Evolutionary conservation across 1,140 invertebrate species (phyloP).

Genomic region (Drosophila funebris): DNA sequence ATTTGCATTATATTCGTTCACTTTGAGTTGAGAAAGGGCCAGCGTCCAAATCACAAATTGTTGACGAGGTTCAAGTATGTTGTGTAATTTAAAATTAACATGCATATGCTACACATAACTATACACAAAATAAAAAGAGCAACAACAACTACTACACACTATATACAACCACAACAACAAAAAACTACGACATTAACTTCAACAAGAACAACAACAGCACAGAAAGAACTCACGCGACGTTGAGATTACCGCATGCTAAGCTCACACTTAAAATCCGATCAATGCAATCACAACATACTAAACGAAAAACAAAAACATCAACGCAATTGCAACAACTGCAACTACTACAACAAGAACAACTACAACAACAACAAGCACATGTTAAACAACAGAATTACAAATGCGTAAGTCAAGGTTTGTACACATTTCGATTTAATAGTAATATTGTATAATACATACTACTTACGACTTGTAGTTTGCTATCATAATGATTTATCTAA

Average conservation of each 20-base stretch:
- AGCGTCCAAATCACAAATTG: conserved; percentile 21
- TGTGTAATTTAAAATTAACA: conserved; percentile 41
- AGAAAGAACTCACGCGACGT: conserved; percentile 58
- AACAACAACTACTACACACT: conserved; percentile 27
- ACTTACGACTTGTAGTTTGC: conserved; percentile 35
- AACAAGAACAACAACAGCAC: conserved; percentile 38
- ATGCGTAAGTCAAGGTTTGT: conserved; percentile 82
- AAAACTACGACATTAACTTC: conserved; percentile 32
- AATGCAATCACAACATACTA: conserved; percentile 67
- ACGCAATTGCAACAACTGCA: conserved; percentile 69
- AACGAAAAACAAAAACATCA: conserved; percentile 64
- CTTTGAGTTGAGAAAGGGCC: conserved; percentile 42
- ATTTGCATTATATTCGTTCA: conserved; percentile 60
- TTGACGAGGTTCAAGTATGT: conserved; percentile 32
- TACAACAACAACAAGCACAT: conserved; percentile 58
- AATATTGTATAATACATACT: conserved; percentile 15
- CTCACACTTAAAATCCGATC: conserved; percentile 63
- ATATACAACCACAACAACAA: conserved; percentile 45
- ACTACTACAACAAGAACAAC: conserved; percentile 47
- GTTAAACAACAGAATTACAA: conserved; percentile 55
- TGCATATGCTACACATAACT: conserved; percentile 55
- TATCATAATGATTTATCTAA: conserved; percentile 10
- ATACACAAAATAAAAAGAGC: conserved; percentile 31
- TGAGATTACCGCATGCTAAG: conserved; percentile 79
- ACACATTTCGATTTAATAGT: conserved; percentile 58